phyloP scores from a whole-genome alignment of 1,140 invertebrate species.

The Neuroterus valhalla region DNA sequence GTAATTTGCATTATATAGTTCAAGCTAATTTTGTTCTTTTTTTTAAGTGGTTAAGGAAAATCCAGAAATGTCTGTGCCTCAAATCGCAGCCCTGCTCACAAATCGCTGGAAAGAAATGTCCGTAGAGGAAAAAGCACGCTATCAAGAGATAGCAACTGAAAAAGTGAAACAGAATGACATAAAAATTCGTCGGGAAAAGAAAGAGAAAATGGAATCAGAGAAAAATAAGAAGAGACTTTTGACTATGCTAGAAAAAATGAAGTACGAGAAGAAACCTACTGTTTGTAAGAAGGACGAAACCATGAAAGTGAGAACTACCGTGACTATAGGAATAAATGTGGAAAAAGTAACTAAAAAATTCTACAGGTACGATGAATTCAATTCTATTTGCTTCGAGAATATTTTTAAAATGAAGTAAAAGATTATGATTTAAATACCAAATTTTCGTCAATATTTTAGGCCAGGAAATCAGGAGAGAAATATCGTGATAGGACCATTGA shows the following conservation, averaged over 20 bases:
- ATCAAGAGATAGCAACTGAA: constrained; percentile 60
- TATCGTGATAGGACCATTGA: constrained; percentile 54
- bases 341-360: constrained; percentile 46
- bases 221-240: constrained; percentile 58
- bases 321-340: constrained; percentile 54
- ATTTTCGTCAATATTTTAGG: constrained; percentile 29
- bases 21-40: too few relatives aligned
- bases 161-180: constrained; percentile 19
- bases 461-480: not conserved
- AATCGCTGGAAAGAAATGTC: constrained; percentile 67
- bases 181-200: constrained; percentile 33
- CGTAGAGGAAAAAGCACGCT: constrained; percentile 66
- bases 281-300: constrained; percentile 43
- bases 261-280: constrained; percentile 39
- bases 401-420: constrained; percentile 33
- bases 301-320: constrained; percentile 50
- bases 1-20: too few relatives aligned
- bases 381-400: constrained; percentile 23
- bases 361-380: too few relatives aligned
- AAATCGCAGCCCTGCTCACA: constrained; percentile 64
- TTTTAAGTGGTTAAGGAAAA: constrained; percentile 60
- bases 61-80: constrained; percentile 64
- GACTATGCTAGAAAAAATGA: constrained; percentile 59
- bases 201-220: constrained; percentile 39
- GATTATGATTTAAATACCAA: constrained; percentile 34